Evolutionary conservation across 1,140 invertebrate species (phyloP), one percentile per base, ranked within the genome.

Genomic region (Hylaeus volcanicus): DNA sequence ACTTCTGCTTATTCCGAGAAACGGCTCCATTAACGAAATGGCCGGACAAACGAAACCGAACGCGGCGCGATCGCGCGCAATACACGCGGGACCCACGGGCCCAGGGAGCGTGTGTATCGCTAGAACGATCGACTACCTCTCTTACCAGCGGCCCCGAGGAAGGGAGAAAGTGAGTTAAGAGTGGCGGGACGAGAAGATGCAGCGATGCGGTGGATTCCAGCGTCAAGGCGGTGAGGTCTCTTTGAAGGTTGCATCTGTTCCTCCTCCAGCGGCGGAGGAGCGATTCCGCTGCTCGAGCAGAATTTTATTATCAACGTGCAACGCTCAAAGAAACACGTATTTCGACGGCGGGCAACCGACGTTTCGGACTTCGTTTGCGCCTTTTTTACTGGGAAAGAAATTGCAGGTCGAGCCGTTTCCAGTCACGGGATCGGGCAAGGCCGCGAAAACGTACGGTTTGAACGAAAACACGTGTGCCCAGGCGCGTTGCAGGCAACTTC

Each of bases 1-100:
- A 65, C 80, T 88, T 88, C 70, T 79, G 77, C 74, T 84, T 88
- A 88, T 88, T 88, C 87, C 83, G 74, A 86, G 87, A 88, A 88
- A 88, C 87, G 85, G 87, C 79, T 88, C 87, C 87, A 88, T 88
- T 88, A 88, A 88, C 84, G 85, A 88, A 88, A 88, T 80, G 82
- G 73, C 58, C 72, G 84, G 75, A 88, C 82, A 88, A 88, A 88
- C 87, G 81, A 88, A 85, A 85, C 76, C 79, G 66, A 72, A 65
- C 64, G 79, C 60, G 53, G 69, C 58, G 71, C 77, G 83, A 74
- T 77, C 76, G 76, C 74, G 86, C 78, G 85, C 51, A 74, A 58
- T 78, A 45, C 80, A 63, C 79, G 74, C 72, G 37, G 61, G 39
- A 41, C 14, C 56, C 53, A 41, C 55, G n/a, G 43, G 70, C 14